Percentiles rank a stretch among this genome's conserved stretches.
phyloP scores from a whole-genome alignment of 1,140 invertebrate species.

The Lasioglossum baleicum region DNA sequence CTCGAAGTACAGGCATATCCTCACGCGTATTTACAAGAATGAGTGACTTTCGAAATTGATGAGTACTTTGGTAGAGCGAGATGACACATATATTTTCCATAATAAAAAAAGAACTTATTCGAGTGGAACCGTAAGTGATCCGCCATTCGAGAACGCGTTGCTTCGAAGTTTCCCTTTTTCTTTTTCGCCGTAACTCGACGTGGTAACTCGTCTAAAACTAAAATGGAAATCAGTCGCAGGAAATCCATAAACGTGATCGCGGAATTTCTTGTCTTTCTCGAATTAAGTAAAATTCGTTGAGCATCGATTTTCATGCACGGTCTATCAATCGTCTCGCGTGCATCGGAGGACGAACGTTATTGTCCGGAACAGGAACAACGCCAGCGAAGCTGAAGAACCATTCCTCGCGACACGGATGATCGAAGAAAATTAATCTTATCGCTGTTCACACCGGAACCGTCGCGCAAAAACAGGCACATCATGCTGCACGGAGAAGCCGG shows the following conservation, averaged over 20 bases:
- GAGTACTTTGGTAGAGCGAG: slow-evolving; percentile 59
- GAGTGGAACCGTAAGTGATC: slow-evolving; percentile 11
- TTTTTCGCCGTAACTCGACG: not conserved
- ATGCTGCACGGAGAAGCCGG: no score
- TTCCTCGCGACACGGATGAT: not conserved
- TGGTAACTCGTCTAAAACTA: slow-evolving; percentile 18
- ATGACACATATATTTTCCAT: slow-evolving; percentile 51
- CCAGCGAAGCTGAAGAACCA: not conserved
- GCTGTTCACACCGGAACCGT: not conserved
- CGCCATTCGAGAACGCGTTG: not conserved
- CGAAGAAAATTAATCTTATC: slow-evolving; percentile 14
- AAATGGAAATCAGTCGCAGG: not conserved
- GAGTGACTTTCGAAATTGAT: slow-evolving; percentile 39
- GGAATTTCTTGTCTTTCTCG: not conserved
- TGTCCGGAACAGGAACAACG: not conserved
- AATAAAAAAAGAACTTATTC: not conserved
- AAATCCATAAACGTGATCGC: no score
- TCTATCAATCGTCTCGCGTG: not conserved
- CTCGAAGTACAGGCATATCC: slow-evolving; percentile 22
- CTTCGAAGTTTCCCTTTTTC: not conserved
- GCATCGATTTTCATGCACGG: not conserved
- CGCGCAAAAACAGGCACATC: not conserved
- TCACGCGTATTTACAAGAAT: slow-evolving; percentile 54
- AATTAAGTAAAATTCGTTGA: not conserved
- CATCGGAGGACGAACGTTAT: not conserved